phyloP scores from a whole-genome alignment of 2,113 vertebrate species.

The Ceuthmochares aereus region DNA sequence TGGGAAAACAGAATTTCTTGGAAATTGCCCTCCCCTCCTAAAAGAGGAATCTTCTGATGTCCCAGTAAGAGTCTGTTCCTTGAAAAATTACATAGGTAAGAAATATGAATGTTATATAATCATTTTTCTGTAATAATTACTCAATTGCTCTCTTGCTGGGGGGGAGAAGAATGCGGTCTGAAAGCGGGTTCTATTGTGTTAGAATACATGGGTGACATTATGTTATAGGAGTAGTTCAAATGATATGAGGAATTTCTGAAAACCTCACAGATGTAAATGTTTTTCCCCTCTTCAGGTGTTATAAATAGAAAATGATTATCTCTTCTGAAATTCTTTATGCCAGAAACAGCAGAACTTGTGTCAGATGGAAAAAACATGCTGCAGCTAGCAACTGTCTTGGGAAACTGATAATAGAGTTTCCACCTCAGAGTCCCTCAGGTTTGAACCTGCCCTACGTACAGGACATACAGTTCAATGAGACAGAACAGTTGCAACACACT shows the following conservation, averaged over 20 bases:
- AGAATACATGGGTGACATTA: slow-evolving; percentile 4
- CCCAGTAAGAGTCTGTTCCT: slow-evolving; percentile 25
- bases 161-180: background rate
- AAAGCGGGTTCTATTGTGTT: background rate
- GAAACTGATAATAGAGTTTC: background rate
- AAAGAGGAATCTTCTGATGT: background rate
- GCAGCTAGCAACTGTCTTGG: background rate
- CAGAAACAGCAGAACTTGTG: background rate
- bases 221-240: background rate
- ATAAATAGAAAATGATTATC: slow-evolving; percentile 17
- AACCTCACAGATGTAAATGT: background rate
- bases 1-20: background rate
- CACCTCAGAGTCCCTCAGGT: background rate
- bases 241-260: background rate
- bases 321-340: background rate
- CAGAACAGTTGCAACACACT: background rate
- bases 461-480: background rate
- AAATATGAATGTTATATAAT: slow-evolving; percentile 42
- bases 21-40: background rate
- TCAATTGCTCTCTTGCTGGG: background rate
- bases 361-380: background rate
- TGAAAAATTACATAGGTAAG: slow-evolving; percentile 46
- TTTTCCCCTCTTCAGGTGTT: background rate
- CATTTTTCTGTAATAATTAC: background rate
- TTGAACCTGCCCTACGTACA: background rate